Conservation (phyloP, 2,113 vertebrate genomes). For the Girardinichthys multiradiatus region DNA sequence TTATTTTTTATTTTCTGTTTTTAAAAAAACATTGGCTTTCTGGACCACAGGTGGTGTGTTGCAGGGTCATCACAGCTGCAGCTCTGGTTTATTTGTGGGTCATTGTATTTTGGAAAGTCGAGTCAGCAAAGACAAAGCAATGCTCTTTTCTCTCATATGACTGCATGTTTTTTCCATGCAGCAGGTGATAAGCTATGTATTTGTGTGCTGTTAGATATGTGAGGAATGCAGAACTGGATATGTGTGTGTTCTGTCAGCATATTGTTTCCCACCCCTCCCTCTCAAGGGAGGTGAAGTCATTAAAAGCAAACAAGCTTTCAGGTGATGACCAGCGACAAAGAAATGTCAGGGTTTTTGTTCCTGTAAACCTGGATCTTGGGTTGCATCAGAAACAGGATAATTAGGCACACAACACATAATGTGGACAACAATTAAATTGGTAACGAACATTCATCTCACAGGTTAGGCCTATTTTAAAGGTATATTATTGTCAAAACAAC, state of each 20-base stretch:
- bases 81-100: slow-evolving; percentile 1
- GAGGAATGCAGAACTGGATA: slow-evolving; percentile 58
- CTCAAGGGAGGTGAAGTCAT: slow-evolving; percentile 50
- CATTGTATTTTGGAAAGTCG: neutral
- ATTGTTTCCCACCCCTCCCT: slow-evolving; percentile 37
- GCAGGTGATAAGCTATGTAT: slow-evolving; percentile 34
- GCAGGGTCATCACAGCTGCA: neutral
- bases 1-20: too few relatives aligned
- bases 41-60: neutral
- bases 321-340: slow-evolving; percentile 60
- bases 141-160: slow-evolving; percentile 18
- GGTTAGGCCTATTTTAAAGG: neutral
- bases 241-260: slow-evolving; percentile 60
- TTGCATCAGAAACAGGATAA: neutral
- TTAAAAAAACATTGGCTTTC: neutral
- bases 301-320: slow-evolving; percentile 57
- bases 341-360: slow-evolving; percentile 12
- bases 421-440: neutral
- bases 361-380: neutral
- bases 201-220: slow-evolving; percentile 46
- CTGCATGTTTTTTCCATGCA: slow-evolving; percentile 32
- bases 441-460: too few relatives aligned
- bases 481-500: neutral
- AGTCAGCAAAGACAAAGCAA: slow-evolving; percentile 52
- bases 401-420: neutral